These are phyloP conservation scores for Drosophila navojoa DNA, from an alignment of 1,140 invertebrate genomes.

Conservation along the genomic window DNA sequence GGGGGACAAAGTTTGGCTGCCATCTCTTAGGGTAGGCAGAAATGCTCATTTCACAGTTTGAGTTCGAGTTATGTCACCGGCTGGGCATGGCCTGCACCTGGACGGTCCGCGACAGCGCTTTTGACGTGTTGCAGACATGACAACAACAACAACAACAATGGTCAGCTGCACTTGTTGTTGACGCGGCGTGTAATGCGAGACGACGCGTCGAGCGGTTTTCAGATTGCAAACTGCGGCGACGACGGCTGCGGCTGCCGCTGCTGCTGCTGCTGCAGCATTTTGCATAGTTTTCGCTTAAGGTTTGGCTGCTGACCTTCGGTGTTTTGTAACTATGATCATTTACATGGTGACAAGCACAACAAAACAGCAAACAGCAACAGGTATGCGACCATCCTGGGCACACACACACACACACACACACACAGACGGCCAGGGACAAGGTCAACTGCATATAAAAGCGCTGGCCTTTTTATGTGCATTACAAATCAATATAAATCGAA, in stretches of 20 bases:
- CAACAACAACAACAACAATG: slow-evolving; percentile 25
- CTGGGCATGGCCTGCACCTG: slow-evolving; percentile 43
- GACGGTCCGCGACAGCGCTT: slow-evolving; percentile 20
- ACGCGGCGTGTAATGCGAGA: slow-evolving; percentile 44
- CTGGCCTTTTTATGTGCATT: slow-evolving; percentile 60
- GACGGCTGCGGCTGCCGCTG: too few relatives aligned
- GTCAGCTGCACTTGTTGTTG: slow-evolving; percentile 47
- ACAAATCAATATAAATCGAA: slow-evolving; percentile 81
- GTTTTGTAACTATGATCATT: slow-evolving; percentile 63
- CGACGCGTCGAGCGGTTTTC: slow-evolving; percentile 11
- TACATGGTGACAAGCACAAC: slow-evolving; percentile 24
- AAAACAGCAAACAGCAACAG: slow-evolving; percentile 12
- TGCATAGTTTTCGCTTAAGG: slow-evolving; percentile 32
- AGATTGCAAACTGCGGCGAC: slow-evolving; percentile 1
- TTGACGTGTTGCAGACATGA: slow-evolving; percentile 42
- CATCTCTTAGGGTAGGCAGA: slow-evolving; percentile 14
- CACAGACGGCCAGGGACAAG: slow-evolving; percentile 57
- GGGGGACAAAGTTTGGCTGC: neutral
- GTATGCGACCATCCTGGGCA: slow-evolving; percentile 23
- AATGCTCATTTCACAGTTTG: slow-evolving; percentile 18
- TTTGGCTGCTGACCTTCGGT: slow-evolving; percentile 55
- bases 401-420: neutral
- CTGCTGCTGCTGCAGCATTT: slow-evolving; percentile 17
- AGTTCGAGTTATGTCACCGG: slow-evolving; percentile 51
- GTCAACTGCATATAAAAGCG: slow-evolving; percentile 66